Percentiles rank a stretch among this genome's conserved stretches.
Evolutionary conservation across 2,113 vertebrate genomes (phyloP).

Genomic region (Melanostigma gelatinosum): DNA sequence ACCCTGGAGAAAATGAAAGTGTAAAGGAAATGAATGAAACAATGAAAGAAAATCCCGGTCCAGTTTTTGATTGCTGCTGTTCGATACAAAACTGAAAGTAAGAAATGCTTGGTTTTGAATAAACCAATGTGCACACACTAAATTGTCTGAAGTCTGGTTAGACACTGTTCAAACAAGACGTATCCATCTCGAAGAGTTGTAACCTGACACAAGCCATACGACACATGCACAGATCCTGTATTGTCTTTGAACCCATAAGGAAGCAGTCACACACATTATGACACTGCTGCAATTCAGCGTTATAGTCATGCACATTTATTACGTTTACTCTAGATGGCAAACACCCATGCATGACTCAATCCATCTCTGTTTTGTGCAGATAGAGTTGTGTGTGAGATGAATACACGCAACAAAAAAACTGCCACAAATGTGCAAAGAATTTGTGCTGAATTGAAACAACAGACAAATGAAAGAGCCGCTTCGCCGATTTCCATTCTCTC

Average conservation of each 20-base stretch:
- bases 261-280: conserved; percentile 69
- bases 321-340: conserved; percentile 78
- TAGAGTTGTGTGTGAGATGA: conserved; percentile 76
- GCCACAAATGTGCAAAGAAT: conserved; percentile 77
- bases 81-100: neutral
- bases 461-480: conserved; percentile 82
- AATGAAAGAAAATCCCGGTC: conserved; percentile 5
- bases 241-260: conserved; percentile 40
- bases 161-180: neutral
- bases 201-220: neutral
- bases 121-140: neutral
- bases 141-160: neutral
- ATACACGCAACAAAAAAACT: conserved; percentile 68
- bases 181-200: neutral
- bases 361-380: conserved; percentile 81
- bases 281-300: conserved; percentile 79
- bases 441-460: conserved; percentile 84
- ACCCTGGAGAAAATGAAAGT: conserved; percentile 7
- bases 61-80: conserved; percentile 3
- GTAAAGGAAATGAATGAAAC: conserved; percentile 13
- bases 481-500: conserved; percentile 78
- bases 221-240: conserved; percentile 1
- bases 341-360: conserved; percentile 85
- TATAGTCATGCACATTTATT: conserved; percentile 84
- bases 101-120: neutral